Evolutionary conservation across 2,888 invertebrate genomes (phyloP), one percentile per base, ranked within the genome.

Genomic region (Muscina levida): DNA sequence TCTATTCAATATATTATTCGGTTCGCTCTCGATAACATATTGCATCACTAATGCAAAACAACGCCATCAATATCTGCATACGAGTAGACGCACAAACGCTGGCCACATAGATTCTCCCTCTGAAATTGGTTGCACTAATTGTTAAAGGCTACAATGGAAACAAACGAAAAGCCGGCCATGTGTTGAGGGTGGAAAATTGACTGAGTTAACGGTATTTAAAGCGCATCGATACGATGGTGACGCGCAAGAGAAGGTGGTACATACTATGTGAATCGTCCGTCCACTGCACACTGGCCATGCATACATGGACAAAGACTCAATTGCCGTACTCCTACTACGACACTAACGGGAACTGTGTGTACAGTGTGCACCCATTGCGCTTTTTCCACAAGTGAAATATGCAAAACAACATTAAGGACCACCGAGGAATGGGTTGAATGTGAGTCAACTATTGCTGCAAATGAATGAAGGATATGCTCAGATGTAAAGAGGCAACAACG

Each of bases 281-380:
- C 42, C 57, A 77, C 80, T 75, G 77, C 48, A 71, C 10, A 31
- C 80, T 75, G 77, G 56, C 74, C 10, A 31, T 39, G 24, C 24
- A 53, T 31, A 53, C 51, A 66, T 62, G 37, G 62, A 62, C 62
- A 39, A 26, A 71, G 24, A 44, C 44, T 24, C 37, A 19, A 46
- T 15, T 6, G n/a, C n/a, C 15, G 19, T 24, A 37, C 51, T 70
- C 17, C 44, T 31, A 8, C 46, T 13, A n/a, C 1, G 11, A 67
- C 67, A 24, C 19, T 37, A 31, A 31, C 31, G 31, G 37, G 65
- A 11, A 31, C 26, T 17, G 68, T 31, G 15, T 17, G 68, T 31
- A 2, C 56, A 17, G 44, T 62, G 76, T 77, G 79, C 82, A 83
- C 83, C 83, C 79, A 79, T 73, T 82, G 82, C 79, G 82, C 83